phyloP scores from a whole-genome alignment of 2,888 invertebrate species.

The Poecilobothrus nobilitatus region DNA sequence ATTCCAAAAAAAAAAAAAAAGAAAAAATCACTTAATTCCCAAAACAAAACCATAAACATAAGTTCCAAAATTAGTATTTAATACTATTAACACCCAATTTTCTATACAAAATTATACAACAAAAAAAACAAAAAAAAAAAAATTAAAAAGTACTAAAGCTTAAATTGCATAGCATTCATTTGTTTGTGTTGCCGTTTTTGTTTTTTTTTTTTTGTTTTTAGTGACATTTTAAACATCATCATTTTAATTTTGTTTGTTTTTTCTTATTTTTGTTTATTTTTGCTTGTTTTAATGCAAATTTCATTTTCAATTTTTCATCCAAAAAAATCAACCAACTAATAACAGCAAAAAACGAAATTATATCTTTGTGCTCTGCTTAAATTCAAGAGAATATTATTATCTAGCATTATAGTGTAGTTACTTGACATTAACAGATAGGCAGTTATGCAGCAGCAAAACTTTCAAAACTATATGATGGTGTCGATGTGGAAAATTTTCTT shows the following conservation, averaged over 20 bases:
- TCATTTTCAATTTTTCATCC: not conserved
- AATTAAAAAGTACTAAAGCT: no score
- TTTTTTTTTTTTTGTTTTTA: not conserved
- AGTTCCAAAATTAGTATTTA: not conserved
- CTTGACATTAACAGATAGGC: no score
- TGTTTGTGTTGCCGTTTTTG: no score
- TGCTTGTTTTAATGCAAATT: not conserved
- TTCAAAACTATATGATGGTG: no score
- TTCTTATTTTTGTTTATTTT: not conserved
- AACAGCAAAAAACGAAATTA: no score
- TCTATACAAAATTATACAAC: not conserved
- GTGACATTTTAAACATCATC: not conserved
- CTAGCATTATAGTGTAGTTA: no score
- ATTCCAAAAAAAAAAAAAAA: not conserved
- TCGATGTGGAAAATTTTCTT: no score
- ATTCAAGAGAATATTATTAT: no score
- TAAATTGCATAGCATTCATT: no score
- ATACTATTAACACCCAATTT: constrained; percentile 4
- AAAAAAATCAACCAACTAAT: not conserved
- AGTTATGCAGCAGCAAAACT: no score
- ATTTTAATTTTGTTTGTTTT: not conserved
- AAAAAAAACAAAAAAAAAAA: not conserved
- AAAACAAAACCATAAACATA: constrained; percentile 3
- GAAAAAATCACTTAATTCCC: constrained; percentile 1
- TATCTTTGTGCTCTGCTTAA: no score